Base-by-base conservation (phyloP, 2,888 invertebrate species). In the Latrodectus elegans region DNA sequence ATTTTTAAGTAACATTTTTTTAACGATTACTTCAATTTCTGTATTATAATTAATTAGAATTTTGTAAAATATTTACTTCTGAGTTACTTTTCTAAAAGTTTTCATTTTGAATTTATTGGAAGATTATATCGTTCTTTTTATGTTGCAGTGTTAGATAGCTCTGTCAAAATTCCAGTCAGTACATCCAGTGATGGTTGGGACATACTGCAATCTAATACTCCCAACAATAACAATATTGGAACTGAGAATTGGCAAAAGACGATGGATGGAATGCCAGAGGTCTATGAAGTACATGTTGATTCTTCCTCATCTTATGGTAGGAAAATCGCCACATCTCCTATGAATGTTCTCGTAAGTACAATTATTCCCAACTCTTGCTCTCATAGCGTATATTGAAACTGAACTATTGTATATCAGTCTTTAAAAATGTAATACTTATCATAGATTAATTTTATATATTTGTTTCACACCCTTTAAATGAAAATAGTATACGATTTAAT, bases 271-370 rank as follows among this genome's bases (percentile, higher is more conserved):
- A 80, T 88, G 80, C 88, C 88, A 10, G 88, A 88, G 65, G 88
- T 88, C 12, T 88, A 88, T 75, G 84, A 82, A 51, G 84, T 88
- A 79, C 88, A 80, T 53, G 51, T 83, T 3, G 73, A 88, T 67
- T 75, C 84, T 1, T 84, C 87, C 12, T 17, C 82, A 15, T n/a
- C 60, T 9, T 83, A 88, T 65, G 53, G 70, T 10, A 68, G 78
- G 52, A 83, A 88, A 26, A 74, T 88, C 60, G 78, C 78, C 0
- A 83, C 88, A 9, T 88, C 88, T 6, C 88, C 88, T 67, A 26
- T 88, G 22, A 88, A 88, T 76, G 68, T 79, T 38, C 75, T 84
- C 8, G 88, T 88, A 74, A 78, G 87, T 75, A 49, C 15, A n/a
- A 8, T 67, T 4, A 8, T 55, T 38, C 6, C 1, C 2, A 38